Evolutionary conservation across 2,888 invertebrate species (phyloP).

Genomic region (Rhyacophila evoluta): DNA sequence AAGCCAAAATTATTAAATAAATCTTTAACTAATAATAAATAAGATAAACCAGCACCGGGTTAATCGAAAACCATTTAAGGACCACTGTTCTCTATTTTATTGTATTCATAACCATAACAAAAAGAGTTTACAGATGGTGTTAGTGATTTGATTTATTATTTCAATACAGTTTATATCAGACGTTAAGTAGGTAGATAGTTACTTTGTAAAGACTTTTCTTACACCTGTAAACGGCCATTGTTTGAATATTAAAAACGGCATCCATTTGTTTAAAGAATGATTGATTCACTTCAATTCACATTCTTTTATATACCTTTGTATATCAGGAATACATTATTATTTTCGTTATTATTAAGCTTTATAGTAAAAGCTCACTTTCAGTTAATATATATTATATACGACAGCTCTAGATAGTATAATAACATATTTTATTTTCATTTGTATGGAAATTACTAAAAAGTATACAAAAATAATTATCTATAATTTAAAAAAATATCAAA

Average conservation of each 20-base stretch:
- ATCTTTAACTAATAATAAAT: too few species aligned
- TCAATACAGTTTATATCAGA: neutral
- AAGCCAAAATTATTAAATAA: too few species aligned
- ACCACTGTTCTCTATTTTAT: neutral
- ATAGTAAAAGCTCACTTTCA: neutral
- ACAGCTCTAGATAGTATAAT: too few species aligned
- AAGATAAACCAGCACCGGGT: too few species aligned
- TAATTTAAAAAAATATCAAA: too few species aligned
- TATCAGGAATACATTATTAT: too few species aligned
- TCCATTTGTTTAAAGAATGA: constrained; percentile 10
- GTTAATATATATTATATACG: too few species aligned
- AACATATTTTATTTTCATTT: too few species aligned
- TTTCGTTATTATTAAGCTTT: neutral
- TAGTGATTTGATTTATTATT: constrained; percentile 2
- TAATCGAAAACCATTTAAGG: neutral
- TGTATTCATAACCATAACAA: too few species aligned
- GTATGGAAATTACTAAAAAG: too few species aligned
- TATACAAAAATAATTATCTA: too few species aligned
- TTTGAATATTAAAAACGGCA: neutral
- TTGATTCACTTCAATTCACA: neutral
- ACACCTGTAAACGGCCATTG: neutral
- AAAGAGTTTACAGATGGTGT: constrained; percentile 11
- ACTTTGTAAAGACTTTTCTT: neutral
- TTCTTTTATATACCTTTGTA: too few species aligned
- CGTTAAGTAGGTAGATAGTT: neutral